A percentile compares a stretch with the other conserved stretches of the same genome.
Evolutionary conservation across 1,140 invertebrate genomes (phyloP).

Genomic region (Eciton burchellii): DNA sequence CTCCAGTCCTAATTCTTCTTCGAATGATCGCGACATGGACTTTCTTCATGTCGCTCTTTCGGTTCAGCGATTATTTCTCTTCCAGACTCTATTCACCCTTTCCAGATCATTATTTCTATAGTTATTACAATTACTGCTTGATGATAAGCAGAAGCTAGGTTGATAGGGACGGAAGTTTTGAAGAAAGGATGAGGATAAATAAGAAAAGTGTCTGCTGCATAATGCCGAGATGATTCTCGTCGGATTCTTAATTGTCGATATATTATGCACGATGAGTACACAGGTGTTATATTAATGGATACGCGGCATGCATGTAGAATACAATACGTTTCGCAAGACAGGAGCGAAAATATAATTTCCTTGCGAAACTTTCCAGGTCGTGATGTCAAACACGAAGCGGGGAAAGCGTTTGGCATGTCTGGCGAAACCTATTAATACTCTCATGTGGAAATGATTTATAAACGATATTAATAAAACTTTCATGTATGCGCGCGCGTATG

Average conservation of each 20-base stretch:
- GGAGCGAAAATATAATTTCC: constrained; percentile 55
- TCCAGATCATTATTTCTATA: neutral
- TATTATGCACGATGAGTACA: constrained; percentile 25
- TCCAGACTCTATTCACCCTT: neutral
- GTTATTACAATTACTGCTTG: constrained; percentile 5
- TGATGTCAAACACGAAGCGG: constrained; percentile 44
- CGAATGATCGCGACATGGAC: neutral
- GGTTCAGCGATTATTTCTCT: neutral
- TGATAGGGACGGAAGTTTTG: neutral
- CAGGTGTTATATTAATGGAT: constrained; percentile 60
- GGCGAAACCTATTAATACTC: constrained; percentile 50
- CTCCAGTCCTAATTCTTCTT: constrained; percentile 16
- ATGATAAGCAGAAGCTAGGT: neutral
- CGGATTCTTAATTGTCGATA: constrained; percentile 22
- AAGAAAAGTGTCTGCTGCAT: no score
- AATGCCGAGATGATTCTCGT: neutral
- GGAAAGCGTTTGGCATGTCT: constrained; percentile 49
- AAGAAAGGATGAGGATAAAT: no score
- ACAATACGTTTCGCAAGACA: constrained; percentile 52
- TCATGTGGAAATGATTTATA: constrained; percentile 56
- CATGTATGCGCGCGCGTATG: no score
- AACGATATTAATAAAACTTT: constrained; percentile 48
- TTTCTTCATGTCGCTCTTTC: neutral
- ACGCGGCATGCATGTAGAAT: constrained; percentile 30
- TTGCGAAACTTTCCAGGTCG: constrained; percentile 60